Evolutionary conservation across 2,888 invertebrate genomes (phyloP).

Genomic region (Agonopterix arenella): DNA sequence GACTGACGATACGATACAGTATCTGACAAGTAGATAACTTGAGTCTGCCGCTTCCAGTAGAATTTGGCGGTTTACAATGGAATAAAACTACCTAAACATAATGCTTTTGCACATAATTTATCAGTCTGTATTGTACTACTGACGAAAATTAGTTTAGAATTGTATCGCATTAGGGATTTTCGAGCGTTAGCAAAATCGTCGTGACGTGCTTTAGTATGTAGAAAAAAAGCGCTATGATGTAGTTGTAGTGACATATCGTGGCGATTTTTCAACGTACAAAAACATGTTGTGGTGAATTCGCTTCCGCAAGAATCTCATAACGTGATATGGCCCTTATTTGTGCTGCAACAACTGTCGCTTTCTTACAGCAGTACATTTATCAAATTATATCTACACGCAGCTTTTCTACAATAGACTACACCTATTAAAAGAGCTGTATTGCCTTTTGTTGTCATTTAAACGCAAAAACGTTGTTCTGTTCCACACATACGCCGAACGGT

Average conservation of each 20-base stretch:
- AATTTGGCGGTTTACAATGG: constrained; percentile 50
- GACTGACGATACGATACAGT: constrained; percentile 19
- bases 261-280: no score
- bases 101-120: constrained; percentile 47
- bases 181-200: no score
- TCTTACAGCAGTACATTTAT: constrained; percentile 24
- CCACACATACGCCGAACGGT: constrained; percentile 66
- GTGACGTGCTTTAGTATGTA: no score
- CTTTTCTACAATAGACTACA: background rate
- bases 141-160: constrained; percentile 13
- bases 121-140: constrained; percentile 18
- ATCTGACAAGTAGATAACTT: constrained; percentile 42
- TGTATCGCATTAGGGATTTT: no score
- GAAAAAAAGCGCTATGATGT: no score
- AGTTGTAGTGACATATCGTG: no score
- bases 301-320: background rate
- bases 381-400: constrained; percentile 3
- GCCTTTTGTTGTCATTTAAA: constrained; percentile 19
- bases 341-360: constrained; percentile 53
- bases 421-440: background rate
- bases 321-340: constrained; percentile 26
- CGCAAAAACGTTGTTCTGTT: constrained; percentile 62
- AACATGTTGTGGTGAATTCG: no score
- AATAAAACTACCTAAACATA: constrained; percentile 34
- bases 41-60: constrained; percentile 58